phyloP scores from a whole-genome alignment of 2,888 invertebrate genomes.

The Phania funesta region DNA sequence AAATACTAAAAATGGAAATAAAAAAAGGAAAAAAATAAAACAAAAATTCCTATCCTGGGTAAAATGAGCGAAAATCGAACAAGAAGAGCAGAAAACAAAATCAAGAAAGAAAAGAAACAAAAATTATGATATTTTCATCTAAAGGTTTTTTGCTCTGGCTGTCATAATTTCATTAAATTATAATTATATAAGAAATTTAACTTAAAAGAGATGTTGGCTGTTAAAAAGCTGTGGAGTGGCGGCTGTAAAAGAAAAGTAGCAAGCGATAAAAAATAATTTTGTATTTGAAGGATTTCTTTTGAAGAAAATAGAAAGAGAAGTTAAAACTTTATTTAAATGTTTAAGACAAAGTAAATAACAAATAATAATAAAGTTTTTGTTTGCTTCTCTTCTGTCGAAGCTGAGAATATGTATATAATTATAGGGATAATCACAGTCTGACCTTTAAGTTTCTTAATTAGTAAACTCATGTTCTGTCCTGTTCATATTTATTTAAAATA shows the following conservation, averaged over 20 bases:
- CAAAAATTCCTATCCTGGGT: neutral
- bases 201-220: conserved; percentile 27
- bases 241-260: neutral
- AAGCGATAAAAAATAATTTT: neutral
- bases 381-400: neutral
- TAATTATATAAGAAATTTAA: conserved; percentile 39
- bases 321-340: conserved; percentile 1
- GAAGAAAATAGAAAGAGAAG: neutral
- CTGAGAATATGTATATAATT: neutral
- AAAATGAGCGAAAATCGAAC: neutral
- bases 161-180: conserved; percentile 52
- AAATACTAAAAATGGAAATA: neutral
- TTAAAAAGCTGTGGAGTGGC: neutral
- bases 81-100: neutral
- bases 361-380: neutral
- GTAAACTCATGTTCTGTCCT: neutral
- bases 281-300: neutral
- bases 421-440: neutral
- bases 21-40: neutral
- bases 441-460: neutral
- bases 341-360: neutral
- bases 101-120: neutral
- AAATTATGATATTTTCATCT: neutral
- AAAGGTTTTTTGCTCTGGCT: neutral
- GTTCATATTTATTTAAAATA: neutral